Percentiles rank a stretch among this genome's conserved stretches.
Evolutionary conservation across 2,797 vertebrate genomes (phyloP).

Genomic region (Chloroceryle amazona): DNA sequence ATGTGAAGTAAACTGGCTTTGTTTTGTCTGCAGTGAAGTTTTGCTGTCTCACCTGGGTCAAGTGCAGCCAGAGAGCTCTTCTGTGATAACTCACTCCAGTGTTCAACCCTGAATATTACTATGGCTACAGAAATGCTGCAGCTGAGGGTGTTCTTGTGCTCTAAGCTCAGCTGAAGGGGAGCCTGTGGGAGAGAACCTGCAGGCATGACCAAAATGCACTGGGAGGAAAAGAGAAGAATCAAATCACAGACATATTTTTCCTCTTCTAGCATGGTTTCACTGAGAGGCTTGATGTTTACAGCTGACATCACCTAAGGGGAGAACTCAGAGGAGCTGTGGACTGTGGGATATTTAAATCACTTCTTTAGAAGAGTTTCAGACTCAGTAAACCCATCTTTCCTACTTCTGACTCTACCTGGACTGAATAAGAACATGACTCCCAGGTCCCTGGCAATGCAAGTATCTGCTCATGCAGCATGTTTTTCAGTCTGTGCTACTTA

Average conservation of each 20-base stretch:
- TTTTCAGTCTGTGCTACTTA: background rate
- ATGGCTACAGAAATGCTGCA: rapidly evolving
- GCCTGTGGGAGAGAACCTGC: background rate
- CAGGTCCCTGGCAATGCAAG: background rate
- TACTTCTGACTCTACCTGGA: background rate
- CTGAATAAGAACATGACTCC: background rate
- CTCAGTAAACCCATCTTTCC: background rate
- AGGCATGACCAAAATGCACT: background rate
- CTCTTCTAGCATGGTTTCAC: background rate
- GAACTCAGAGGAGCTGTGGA: background rate
- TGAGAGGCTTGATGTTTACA: background rate
- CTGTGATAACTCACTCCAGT: background rate
- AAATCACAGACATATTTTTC: background rate
- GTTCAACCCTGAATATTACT: background rate
- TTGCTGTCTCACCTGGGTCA: background rate
- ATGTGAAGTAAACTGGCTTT: rapidly evolving
- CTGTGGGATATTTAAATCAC: rapidly evolving
- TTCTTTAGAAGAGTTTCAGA: background rate
- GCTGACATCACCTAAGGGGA: background rate
- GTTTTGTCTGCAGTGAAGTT: background rate
- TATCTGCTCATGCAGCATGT: background rate
- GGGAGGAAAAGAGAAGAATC: background rate
- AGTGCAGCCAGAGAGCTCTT: background rate
- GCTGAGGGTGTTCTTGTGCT: rapidly evolving
- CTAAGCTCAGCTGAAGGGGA: background rate